Base-by-base conservation (phyloP, 2,888 invertebrate species). In the Thecophora atra region DNA sequence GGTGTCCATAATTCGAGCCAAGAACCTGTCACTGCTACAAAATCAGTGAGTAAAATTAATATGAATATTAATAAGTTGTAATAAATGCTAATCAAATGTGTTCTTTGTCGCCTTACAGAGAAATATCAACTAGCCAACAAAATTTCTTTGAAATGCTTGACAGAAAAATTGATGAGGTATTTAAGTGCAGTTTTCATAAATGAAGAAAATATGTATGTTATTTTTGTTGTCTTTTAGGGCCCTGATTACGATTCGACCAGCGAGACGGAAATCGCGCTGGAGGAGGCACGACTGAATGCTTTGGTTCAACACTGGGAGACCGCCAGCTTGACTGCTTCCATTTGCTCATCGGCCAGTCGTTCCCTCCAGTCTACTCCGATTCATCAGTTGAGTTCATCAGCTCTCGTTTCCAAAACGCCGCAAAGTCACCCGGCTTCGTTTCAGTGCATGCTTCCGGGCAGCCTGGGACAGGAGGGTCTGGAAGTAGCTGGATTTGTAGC, bases 81-180 rank as follows among this genome's bases (percentile, higher is more conserved):
- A 37, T 37, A 37, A 37, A 37, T 37, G 11, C 11, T 37, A 37
- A 37, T 37, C 37, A 37, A 37, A 6, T 37, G 11, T 37, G 7
- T 11, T 37, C 17, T 67, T 26, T 71, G 42, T 52, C 37, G 54
- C 67, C 71, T 51, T 91, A 91, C 90, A 95, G 95, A 85, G 94
- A 95, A 89, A 91, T 94, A 85, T 95, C 95, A 74, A 91, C 91
- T 76, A 96, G 96, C 85, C 96, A 96, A 87, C 91, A 94, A 83
- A 95, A 96, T 84, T 97, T 97, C 88, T 97, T 97, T 89, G 93
- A 91, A 86, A 94, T 95, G 94, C 89, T 96, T 80, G 96, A 96
- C 85, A 94, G 95, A 81, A 96, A 95, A 89, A 96, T 96, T 83
- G 94, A 95, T 87, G 93, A 92, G 88, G 95, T 95, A 28, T 21